A percentile compares a stretch with the other conserved stretches of the same genome.
These are phyloP conservation scores for Equus quagga DNA, from an alignment of 2,113 vertebrate genomes.

Conservation along the genomic window DNA sequence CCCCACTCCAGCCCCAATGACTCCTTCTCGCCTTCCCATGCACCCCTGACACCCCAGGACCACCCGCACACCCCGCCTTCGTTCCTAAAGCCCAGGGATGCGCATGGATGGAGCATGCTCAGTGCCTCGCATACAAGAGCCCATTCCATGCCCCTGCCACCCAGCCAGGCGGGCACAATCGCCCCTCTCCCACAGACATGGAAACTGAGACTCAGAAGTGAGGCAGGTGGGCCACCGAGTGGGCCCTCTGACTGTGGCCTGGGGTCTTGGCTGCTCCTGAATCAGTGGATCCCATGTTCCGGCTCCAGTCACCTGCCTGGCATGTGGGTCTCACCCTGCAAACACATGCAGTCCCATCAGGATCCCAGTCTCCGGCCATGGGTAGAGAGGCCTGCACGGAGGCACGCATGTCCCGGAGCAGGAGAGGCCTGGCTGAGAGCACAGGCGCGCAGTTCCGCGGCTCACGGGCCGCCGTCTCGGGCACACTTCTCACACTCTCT, in stretches of 20 bases:
- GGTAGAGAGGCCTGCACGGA: not conserved
- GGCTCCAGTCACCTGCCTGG: not conserved
- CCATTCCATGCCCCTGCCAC: not conserved
- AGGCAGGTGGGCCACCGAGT: not conserved
- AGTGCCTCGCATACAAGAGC: rapidly evolving
- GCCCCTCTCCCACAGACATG: not conserved
- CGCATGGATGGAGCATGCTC: not conserved
- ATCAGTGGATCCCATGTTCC: not conserved
- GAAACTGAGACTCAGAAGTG: not conserved
- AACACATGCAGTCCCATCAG: not conserved
- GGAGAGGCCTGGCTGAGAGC: not conserved
- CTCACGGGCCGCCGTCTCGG: not conserved
- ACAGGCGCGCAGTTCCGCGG: not conserved
- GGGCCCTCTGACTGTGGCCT: not conserved
- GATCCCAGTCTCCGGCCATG: not conserved
- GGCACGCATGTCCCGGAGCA: not conserved
- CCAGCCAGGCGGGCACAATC: not conserved
- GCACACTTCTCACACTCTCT: not conserved
- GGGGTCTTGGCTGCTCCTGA: not conserved
- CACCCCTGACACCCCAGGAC: not conserved
- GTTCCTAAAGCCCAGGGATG: too few relatives aligned
- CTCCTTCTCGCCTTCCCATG: not conserved
- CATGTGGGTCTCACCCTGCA: not conserved
- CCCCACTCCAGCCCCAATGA: not conserved
- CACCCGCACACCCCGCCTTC: not conserved